These are phyloP conservation scores for Micronisus gabar DNA, from an alignment of 2,113 vertebrate genomes.

Conservation along the genomic window DNA sequence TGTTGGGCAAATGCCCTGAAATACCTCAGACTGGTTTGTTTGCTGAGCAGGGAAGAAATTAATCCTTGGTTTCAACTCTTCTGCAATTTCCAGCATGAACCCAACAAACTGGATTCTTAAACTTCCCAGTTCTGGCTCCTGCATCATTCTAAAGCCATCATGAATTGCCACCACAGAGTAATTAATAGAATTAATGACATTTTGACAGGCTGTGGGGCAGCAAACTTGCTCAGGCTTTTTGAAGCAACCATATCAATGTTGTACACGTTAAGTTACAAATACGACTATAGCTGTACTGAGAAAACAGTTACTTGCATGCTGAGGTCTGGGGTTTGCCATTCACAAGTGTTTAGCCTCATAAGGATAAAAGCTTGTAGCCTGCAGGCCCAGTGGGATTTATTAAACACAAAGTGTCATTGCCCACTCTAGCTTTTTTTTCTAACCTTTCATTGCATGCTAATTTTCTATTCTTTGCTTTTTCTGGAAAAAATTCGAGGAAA, in stretches of 20 bases:
- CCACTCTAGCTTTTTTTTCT: neutral
- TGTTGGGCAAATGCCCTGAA: neutral
- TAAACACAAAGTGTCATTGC: neutral
- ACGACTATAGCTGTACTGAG: rapidly evolving
- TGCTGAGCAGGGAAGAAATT: neutral
- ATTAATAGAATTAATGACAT: neutral
- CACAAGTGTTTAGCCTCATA: neutral
- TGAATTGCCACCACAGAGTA: neutral
- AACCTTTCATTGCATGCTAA: neutral
- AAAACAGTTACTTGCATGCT: neutral
- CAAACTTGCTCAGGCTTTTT: neutral
- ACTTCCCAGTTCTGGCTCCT: neutral
- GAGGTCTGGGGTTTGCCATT: neutral
- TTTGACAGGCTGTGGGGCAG: neutral
- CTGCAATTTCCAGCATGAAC: neutral
- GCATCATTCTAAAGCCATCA: neutral
- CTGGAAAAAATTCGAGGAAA: neutral
- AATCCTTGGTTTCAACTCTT: neutral
- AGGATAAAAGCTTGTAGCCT: neutral
- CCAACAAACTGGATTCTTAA: neutral
- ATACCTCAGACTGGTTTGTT: neutral
- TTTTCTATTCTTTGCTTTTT: neutral
- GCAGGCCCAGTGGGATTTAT: neutral
- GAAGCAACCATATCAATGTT: neutral
- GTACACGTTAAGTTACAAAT: too few species aligned